These are phyloP conservation scores for Rhinoraja longicauda DNA, from an alignment of 2,797 vertebrate species.

Conservation along the genomic window DNA sequence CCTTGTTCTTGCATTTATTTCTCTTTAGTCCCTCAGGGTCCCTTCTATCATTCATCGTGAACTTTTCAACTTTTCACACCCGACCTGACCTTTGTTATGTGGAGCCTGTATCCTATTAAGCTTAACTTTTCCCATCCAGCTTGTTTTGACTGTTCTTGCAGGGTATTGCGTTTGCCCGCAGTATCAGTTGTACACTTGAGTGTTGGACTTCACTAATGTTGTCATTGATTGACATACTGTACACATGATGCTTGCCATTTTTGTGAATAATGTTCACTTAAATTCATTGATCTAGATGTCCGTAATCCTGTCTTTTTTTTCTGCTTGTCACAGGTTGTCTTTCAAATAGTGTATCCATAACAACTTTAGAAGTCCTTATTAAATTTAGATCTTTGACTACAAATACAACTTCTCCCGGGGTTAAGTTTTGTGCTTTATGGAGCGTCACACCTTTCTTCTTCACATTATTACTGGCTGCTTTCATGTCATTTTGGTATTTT, in stretches of 20 bases:
- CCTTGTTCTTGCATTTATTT: slow-evolving; percentile 33
- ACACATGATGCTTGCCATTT: slow-evolving; percentile 51
- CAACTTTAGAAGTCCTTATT: slow-evolving; percentile 24
- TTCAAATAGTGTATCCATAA: slow-evolving; percentile 45
- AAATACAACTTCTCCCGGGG: slow-evolving; percentile 30
- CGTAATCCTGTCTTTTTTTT: slow-evolving; percentile 58
- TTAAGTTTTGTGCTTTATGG: slow-evolving; percentile 27
- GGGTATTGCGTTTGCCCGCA: slow-evolving; percentile 42
- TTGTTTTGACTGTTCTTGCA: slow-evolving; percentile 34
- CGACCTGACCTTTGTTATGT: slow-evolving; percentile 38
- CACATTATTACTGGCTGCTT: slow-evolving; percentile 7
- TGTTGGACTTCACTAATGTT: slow-evolving; percentile 47
- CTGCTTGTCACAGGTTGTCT: slow-evolving; percentile 55
- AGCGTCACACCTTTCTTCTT: slow-evolving; percentile 22
- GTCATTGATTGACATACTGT: slow-evolving; percentile 51
- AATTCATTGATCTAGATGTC: slow-evolving; percentile 60
- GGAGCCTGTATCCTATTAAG: slow-evolving; percentile 30
- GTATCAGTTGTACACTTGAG: slow-evolving; percentile 43
- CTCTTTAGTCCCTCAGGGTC: slow-evolving; percentile 6
- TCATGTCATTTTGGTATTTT: slow-evolving; percentile 38
- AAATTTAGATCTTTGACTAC: slow-evolving; percentile 41
- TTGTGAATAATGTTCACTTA: slow-evolving; percentile 61
- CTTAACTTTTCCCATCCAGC: slow-evolving; percentile 21
- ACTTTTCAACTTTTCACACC: slow-evolving; percentile 51
- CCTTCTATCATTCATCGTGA: slow-evolving; percentile 48